Evolutionary conservation across 2,113 vertebrate species (phyloP), one percentile per base, ranked within the genome.

Genomic region (Meriones unguiculatus): DNA sequence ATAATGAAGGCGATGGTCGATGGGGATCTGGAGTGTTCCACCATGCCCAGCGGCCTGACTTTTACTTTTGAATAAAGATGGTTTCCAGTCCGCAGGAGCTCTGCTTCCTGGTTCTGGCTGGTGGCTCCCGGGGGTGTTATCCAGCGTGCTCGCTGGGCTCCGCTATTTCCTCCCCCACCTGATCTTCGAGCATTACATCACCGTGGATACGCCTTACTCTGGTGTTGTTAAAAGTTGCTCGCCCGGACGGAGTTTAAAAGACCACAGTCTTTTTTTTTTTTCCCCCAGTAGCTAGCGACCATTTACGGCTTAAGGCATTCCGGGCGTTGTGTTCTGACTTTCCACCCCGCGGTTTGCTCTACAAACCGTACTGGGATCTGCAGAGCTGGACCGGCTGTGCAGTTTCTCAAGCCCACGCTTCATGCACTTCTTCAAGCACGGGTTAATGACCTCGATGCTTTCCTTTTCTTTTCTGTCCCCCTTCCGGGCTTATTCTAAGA

Each of bases 21-120:
- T 10, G 11, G 54, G 28, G 25, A 64, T 64, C 28, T 41, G 18
- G 35, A 46, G 57, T 30, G 22, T 38, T 52, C 76, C 65, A 72
- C 67, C 32, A 17, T 0, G 12, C 25, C 54, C 54, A 32, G 2
- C 3, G 2, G 1, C 30, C 1, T 54, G 28, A 35, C 35, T 46
- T 72, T 24, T 70, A 72, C 35, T 52, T 54, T 72, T 87, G 50
- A 72, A 72, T 87, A 25, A 54, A 87, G 41, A 72, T 2, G 24
- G 67, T 52, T 72, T 70, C 54, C 28, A 32, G 32, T 41, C 50
- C 57, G n/a, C 38, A 38, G 86, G 52, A 72, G 14, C n/a, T 73
- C 35, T 25, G 22, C 50, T n/a, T 54, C 57, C 32, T 72, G 50
- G 18, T n/a, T 87, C 38, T 11, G 13, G 50, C 50, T 72, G 50